Conservation (phyloP, 2,113 vertebrate genomes). For the Rhadina sibilatrix region DNA sequence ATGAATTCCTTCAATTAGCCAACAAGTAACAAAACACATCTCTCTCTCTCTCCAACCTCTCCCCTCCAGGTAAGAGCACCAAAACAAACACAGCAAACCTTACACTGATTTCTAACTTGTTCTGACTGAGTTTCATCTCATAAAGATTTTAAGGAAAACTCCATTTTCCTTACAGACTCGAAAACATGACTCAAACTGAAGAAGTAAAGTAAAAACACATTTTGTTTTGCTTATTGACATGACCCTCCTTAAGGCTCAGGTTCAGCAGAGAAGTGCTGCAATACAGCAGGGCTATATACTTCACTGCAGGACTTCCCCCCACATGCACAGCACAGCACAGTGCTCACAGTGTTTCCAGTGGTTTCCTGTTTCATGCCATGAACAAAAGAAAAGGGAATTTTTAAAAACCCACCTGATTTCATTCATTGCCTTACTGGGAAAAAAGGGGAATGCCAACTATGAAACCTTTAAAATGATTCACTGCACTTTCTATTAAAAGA, state of each 20-base stretch:
- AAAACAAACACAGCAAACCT: not conserved
- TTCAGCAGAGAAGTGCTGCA: not conserved
- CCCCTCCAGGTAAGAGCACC: not conserved
- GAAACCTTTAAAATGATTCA: not conserved
- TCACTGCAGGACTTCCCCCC: not conserved
- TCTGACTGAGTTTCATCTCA: not conserved
- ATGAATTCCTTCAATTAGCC: not conserved
- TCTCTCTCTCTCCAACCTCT: not conserved
- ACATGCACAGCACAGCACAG: accelerated
- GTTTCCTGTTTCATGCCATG: not conserved
- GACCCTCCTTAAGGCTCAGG: not conserved
- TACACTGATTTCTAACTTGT: not conserved
- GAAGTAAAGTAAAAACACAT: not conserved
- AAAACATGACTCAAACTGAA: not conserved
- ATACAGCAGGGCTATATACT: not conserved
- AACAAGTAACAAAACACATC: not conserved
- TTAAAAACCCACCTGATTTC: not conserved
- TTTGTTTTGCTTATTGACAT: not conserved
- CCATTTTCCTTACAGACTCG: not conserved
- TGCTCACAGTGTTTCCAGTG: accelerated
- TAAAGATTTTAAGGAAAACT: not conserved
- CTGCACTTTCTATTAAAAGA: not conserved
- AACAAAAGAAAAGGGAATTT: conserved; percentile 32
- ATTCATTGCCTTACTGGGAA: conserved; percentile 34
- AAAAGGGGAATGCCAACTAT: conserved; percentile 55